phyloP scores from a whole-genome alignment of 1,140 invertebrate genomes.

The Musca domestica region DNA sequence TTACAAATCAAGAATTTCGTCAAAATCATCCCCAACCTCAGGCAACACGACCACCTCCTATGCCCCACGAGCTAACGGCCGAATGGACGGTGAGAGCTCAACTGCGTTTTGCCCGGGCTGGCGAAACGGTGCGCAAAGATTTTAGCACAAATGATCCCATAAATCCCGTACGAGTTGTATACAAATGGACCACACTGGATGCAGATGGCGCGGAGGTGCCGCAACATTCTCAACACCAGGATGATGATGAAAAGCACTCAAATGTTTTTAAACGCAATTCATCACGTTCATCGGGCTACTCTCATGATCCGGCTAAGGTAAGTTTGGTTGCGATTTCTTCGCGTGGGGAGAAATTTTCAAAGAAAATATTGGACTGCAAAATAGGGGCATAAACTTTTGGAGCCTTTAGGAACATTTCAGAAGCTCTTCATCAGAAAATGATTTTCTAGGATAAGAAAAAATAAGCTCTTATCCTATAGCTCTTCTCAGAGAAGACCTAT shows the following conservation, averaged over 20 bases:
- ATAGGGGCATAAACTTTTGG: too few species aligned
- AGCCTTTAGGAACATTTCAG: too few species aligned
- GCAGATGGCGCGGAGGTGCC: background rate
- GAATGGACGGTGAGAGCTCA: conserved; percentile 54
- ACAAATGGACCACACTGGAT: conserved; percentile 38
- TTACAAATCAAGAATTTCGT: conserved; percentile 15
- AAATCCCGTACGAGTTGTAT: conserved; percentile 46
- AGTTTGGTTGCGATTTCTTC: background rate
- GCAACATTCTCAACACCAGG: background rate
- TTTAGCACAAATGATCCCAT: conserved; percentile 36
- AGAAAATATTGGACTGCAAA: too few species aligned
- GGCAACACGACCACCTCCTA: conserved; percentile 25
- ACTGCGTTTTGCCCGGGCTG: conserved; percentile 45
- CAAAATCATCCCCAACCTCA: conserved; percentile 18
- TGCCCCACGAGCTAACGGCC: conserved; percentile 49
- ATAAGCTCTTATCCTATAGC: too few species aligned
- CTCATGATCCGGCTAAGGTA: conserved; percentile 26
- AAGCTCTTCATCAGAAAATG: too few species aligned
- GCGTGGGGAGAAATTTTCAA: too few species aligned
- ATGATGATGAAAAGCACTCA: conserved; percentile 24
- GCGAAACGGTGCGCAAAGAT: conserved; percentile 40
- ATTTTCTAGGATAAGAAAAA: too few species aligned
- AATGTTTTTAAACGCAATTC: background rate
- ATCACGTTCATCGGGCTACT: conserved; percentile 2
- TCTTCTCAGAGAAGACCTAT: too few species aligned